Evolutionary conservation across 2,888 invertebrate genomes (phyloP).

Genomic region (Syrphus vitripennis): DNA sequence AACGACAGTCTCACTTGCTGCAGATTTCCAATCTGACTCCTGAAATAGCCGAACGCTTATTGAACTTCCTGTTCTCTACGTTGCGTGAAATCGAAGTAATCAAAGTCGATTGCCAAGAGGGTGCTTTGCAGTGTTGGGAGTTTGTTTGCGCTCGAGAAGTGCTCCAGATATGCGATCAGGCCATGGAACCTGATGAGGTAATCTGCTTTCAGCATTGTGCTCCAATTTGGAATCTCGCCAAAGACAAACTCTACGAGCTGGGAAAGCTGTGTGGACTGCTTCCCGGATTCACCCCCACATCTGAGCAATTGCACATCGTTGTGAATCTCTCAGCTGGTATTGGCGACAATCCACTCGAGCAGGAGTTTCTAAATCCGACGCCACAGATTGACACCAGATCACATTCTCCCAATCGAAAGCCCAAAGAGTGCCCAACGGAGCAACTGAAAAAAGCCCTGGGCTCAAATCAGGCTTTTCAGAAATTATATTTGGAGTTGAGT

Average conservation of each 20-base stretch:
- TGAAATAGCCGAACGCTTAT: conserved; percentile 90
- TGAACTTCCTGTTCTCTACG: conserved; percentile 95
- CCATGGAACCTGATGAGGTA: conserved; percentile 85
- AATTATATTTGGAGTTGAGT: conserved; percentile 95
- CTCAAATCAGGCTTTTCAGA: conserved; percentile 93
- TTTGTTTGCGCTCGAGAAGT: conserved; percentile 95
- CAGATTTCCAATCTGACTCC: conserved; percentile 81
- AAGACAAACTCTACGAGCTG: conserved; percentile 89
- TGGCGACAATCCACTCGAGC: conserved; percentile 87
- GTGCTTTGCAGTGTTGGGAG: conserved; percentile 95
- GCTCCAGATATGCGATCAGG: conserved; percentile 89
- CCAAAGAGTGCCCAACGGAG: conserved; percentile 85
- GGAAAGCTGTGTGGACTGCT: conserved; percentile 95
- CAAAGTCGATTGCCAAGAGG: conserved; percentile 89
- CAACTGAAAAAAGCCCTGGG: conserved; percentile 94
- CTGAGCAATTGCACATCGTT: conserved; percentile 94
- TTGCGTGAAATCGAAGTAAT: conserved; percentile 91
- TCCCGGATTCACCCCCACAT: conserved; percentile 90
- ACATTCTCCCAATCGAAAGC: conserved; percentile 81
- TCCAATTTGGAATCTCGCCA: conserved; percentile 92
- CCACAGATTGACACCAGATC: conserved; percentile 79
- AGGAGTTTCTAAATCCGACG: conserved; percentile 77
- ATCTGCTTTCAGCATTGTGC: conserved; percentile 93
- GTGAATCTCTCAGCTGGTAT: conserved; percentile 95
- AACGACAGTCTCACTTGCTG: conserved; percentile 94